These are phyloP conservation scores for Orthonychiurus folsomi DNA, from an alignment of 2,888 invertebrate species.

Conservation along the genomic window DNA sequence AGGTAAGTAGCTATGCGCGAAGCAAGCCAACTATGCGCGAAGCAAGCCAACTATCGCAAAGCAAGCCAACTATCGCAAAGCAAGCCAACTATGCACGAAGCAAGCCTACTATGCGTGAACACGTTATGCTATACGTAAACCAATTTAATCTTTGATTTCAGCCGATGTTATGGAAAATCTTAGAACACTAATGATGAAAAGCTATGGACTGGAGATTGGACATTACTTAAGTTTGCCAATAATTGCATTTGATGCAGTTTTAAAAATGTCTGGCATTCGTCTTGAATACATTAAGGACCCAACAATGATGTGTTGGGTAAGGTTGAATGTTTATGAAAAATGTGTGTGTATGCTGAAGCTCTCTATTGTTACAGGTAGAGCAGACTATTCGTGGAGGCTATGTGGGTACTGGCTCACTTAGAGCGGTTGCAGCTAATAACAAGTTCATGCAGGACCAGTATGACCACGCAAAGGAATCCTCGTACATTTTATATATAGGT, in stretches of 20 bases:
- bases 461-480: slow-evolving; percentile 5
- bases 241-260: slow-evolving; percentile 21
- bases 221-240: slow-evolving; percentile 36
- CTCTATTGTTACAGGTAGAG: slow-evolving; percentile 18
- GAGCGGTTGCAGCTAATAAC: slow-evolving; percentile 30
- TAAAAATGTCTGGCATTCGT: slow-evolving; percentile 15
- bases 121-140: too few relatives aligned
- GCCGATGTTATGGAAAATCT: slow-evolving; percentile 14
- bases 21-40: too few relatives aligned
- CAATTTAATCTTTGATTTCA: too few relatives aligned
- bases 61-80: too few relatives aligned
- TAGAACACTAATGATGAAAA: slow-evolving; percentile 16
- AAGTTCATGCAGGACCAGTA: slow-evolving; percentile 17
- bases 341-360: slow-evolving; percentile 12
- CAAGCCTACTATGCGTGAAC: too few relatives aligned
- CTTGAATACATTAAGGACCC: slow-evolving; percentile 28
- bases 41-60: too few relatives aligned
- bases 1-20: too few relatives aligned
- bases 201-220: slow-evolving; percentile 37
- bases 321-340: slow-evolving; percentile 19
- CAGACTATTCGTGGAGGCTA: slow-evolving; percentile 18
- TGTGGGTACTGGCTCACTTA: slow-evolving; percentile 19
- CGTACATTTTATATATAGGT: slow-evolving; percentile 22
- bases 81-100: too few relatives aligned
- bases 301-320: slow-evolving; percentile 32